phyloP scores from a whole-genome alignment of 2,113 vertebrate genomes.

The Pelecanoides urinatrix region DNA sequence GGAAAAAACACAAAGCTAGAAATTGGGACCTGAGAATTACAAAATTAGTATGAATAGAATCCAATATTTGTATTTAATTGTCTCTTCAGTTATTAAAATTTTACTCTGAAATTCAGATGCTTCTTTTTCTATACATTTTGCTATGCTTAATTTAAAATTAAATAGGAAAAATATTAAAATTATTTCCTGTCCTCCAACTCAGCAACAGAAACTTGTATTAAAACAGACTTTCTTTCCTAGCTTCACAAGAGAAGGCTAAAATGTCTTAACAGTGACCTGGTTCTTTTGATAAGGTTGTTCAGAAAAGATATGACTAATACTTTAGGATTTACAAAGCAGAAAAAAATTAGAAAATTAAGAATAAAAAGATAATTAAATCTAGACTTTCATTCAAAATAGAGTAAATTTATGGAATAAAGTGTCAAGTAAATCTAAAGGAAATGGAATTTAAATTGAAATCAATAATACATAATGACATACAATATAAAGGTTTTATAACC shows the following conservation, averaged over 20 bases:
- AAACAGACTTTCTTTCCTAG: not conserved
- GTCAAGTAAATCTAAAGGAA: not conserved
- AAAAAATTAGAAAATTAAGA: not conserved
- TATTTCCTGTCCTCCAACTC: not conserved
- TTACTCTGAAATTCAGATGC: not conserved
- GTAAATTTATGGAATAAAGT: not conserved
- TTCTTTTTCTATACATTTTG: not conserved
- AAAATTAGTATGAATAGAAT: not conserved
- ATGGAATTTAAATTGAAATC: not conserved
- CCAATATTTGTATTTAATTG: not conserved
- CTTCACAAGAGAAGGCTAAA: not conserved
- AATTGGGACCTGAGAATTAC: not conserved
- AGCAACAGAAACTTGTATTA: not conserved
- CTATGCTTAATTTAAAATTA: not conserved
- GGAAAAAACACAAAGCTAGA: not conserved
- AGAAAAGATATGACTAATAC: not conserved
- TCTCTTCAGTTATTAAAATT: not conserved
- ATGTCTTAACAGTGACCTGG: not conserved
- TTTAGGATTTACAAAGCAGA: not conserved
- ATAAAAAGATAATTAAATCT: not conserved
- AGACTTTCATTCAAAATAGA: not conserved
- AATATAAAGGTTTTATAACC: not conserved
- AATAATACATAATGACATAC: not conserved
- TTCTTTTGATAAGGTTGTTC: not conserved
- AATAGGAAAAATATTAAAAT: not conserved